Base-by-base conservation (phyloP, 2,113 vertebrate species). In the Narcine bancroftii region DNA sequence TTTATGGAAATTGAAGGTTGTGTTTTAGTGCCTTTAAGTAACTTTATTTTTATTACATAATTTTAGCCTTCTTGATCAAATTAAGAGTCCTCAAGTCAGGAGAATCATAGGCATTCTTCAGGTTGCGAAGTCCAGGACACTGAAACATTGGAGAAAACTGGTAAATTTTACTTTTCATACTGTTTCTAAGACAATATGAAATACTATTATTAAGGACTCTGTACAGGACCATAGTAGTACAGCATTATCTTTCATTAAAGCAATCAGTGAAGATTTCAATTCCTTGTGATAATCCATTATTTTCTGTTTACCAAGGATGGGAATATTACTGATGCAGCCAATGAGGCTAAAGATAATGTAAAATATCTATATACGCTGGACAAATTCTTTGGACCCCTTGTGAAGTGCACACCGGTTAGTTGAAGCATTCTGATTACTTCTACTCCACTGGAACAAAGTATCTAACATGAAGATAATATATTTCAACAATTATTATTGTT, bases 331-430 rank as follows among this genome's bases (percentile, higher is more conserved):
- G 81, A 94, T 53, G 96, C 96, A 92, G 95, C 97, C 11, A 97
- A 97, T 93, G 97, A 97, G 93, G 97, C 97, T 29, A 97, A 97
- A 93, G 96, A 97, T 94, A 97, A 97, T 0, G 96, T 97, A 92
- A 97, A 95, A 93, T 97, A 96, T 92, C 95, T 97, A 26, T 94
- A 95, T 93, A 95, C 95, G 0, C 45, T 97, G 94, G 96, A 97
- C 92, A 96, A 94, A 93, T 96, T 95, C 94, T 97, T 97, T 89
- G 94, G 93, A 33, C 95, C 93, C 0, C 94, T 97, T 94, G 95
- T 93, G 56, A 95, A 93, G 93, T 94, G 95, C 92, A 95, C 95
- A 87, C 97, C 97, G 92, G 97, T 97, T 95, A 96, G 95, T 94
- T 75, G 6, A 92, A 69, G 17, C 13, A 91, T 69, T 69, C 39